These are phyloP conservation scores for Ceratoteleas bidentatus DNA, from an alignment of 1,140 invertebrate genomes.

Conservation along the genomic window DNA sequence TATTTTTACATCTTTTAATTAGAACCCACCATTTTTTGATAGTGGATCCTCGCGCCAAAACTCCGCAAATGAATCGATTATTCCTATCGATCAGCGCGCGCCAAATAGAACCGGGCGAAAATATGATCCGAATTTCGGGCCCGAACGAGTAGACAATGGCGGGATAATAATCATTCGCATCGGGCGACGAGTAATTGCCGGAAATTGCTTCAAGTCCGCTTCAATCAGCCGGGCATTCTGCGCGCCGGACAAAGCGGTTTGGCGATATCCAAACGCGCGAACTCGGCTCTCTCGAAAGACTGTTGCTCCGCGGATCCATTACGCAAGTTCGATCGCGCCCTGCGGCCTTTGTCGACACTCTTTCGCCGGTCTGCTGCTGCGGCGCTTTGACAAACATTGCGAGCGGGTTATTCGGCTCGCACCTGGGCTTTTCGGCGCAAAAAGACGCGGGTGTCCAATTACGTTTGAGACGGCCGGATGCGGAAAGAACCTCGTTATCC, in stretches of 20 bases:
- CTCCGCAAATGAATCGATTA: not conserved
- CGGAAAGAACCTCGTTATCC: constrained; percentile 16
- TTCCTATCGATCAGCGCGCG: too few species aligned
- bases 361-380: not conserved
- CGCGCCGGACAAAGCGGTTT: constrained; percentile 21
- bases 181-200: constrained; percentile 71
- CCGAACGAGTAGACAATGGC: constrained; percentile 67
- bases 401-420: constrained; percentile 4
- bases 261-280: constrained; percentile 39
- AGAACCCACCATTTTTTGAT: too few species aligned
- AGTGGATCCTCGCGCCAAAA: too few species aligned
- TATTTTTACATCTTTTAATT: too few species aligned
- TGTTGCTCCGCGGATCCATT: constrained; percentile 5
- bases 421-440: constrained; percentile 7
- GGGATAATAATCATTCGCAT: constrained; percentile 31
- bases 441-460: constrained; percentile 35
- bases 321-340: not conserved
- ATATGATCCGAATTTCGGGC: constrained; percentile 58
- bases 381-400: constrained; percentile 1
- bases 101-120: not conserved
- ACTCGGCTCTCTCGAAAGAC: constrained; percentile 12
- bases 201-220: constrained; percentile 73
- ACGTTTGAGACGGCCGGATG: constrained; percentile 33
- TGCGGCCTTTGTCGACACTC: not conserved
- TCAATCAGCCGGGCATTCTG: constrained; percentile 73